phyloP scores from a whole-genome alignment of 2,888 invertebrate species.

The Hipparchia semele region DNA sequence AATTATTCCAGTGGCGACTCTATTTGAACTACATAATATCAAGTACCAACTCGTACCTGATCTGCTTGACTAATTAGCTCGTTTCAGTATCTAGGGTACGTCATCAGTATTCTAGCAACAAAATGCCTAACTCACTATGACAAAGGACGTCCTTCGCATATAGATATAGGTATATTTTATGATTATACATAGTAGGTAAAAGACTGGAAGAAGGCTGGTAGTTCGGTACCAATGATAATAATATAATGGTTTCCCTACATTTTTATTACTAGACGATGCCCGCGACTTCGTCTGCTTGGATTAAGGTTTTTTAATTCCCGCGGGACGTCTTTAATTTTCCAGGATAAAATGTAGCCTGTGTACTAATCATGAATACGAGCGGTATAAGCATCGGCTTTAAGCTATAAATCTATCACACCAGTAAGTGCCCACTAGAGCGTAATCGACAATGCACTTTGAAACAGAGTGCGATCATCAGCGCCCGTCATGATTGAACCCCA shows the following conservation, averaged over 20 bases:
- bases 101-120: conserved; percentile 49
- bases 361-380: too few species aligned
- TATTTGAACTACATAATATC: background rate
- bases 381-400: background rate
- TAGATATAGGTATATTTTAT: conserved; percentile 25
- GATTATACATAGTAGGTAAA: background rate
- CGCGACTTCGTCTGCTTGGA: too few species aligned
- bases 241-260: background rate
- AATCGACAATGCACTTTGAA: background rate
- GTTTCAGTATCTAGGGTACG: conserved; percentile 31
- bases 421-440: background rate
- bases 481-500: background rate
- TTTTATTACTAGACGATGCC: too few species aligned
- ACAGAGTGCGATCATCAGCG: conserved; percentile 2
- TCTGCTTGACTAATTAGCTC: conserved; percentile 44
- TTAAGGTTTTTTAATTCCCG: too few species aligned
- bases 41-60: conserved; percentile 33
- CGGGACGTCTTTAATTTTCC: too few species aligned
- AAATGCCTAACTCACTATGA: conserved; percentile 41
- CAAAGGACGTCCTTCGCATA: conserved; percentile 48
- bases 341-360: too few species aligned
- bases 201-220: background rate
- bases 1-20: background rate
- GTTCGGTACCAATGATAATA: background rate
- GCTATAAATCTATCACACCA: background rate